phyloP scores from a whole-genome alignment of 2,888 invertebrate genomes.

The Entomobrya multifasciata region DNA sequence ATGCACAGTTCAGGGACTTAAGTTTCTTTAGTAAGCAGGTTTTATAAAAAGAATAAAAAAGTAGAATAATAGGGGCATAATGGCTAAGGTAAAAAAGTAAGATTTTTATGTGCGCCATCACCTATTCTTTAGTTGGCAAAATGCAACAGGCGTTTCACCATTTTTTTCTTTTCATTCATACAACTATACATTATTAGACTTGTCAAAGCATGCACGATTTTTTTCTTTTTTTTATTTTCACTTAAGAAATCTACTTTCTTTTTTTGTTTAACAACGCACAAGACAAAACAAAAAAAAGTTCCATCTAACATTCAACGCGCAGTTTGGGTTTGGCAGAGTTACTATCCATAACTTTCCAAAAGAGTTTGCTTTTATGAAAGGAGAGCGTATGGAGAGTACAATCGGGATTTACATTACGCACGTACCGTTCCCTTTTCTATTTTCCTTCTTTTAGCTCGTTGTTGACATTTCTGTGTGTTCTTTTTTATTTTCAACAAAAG shows the following conservation, averaged over 20 bases:
- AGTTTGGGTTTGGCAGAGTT: conserved; percentile 1
- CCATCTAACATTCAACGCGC: background rate
- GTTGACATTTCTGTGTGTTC: conserved; percentile 12
- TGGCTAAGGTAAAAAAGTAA: background rate
- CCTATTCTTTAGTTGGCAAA: background rate
- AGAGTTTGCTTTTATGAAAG: background rate
- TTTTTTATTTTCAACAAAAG: background rate
- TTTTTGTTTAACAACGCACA: conserved; percentile 27
- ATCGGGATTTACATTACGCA: background rate
- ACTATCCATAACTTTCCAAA: background rate
- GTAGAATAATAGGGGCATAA: background rate
- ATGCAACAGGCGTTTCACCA: conserved; percentile 39
- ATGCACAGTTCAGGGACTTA: too few species aligned
- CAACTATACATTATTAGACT: background rate
- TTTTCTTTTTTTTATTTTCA: conserved; percentile 2
- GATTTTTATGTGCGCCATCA: background rate
- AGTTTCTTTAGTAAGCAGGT: too few species aligned
- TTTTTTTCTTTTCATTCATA: background rate
- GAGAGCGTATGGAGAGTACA: background rate
- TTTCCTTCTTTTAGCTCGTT: background rate
- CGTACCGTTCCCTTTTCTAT: background rate
- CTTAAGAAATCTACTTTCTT: conserved; percentile 9
- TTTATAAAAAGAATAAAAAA: background rate
- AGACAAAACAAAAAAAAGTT: conserved; percentile 24
- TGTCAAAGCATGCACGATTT: background rate